phyloP scores from a whole-genome alignment of 2,888 invertebrate genomes.

The Cantharis rufa region DNA sequence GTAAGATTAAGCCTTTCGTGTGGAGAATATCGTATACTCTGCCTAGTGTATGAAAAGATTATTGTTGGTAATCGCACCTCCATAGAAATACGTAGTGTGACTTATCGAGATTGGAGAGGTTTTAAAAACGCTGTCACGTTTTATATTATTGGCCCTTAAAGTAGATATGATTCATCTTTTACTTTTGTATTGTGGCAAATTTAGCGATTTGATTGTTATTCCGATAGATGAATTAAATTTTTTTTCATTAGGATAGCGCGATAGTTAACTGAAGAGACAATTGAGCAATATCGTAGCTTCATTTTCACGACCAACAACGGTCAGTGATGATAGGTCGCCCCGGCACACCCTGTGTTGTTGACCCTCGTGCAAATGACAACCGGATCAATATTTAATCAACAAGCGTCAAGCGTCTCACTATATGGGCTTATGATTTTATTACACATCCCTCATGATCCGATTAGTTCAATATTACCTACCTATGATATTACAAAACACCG shows the following conservation, averaged over 20 bases:
- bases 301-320: slow-evolving; percentile 27
- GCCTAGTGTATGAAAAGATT: background rate
- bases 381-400: slow-evolving; percentile 51
- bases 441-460: slow-evolving; percentile 35
- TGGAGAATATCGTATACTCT: background rate
- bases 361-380: slow-evolving; percentile 48
- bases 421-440: slow-evolving; percentile 43
- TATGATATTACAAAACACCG: background rate
- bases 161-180: background rate
- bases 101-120: background rate
- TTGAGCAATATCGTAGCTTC: background rate
- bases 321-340: slow-evolving; percentile 28
- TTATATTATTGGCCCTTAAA: background rate
- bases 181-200: background rate
- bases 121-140: background rate
- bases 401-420: slow-evolving; percentile 41
- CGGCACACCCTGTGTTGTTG: slow-evolving; percentile 39
- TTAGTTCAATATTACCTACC: slow-evolving; percentile 28
- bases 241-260: background rate
- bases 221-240: background rate
- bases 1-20: background rate
- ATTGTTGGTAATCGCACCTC: background rate
- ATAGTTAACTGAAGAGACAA: background rate
- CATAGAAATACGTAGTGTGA: background rate
- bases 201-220: background rate